A percentile compares a stretch with the other conserved stretches of the same genome.
Evolutionary conservation across 2,113 vertebrate species (phyloP).

Genomic region (Crocuta crocuta): DNA sequence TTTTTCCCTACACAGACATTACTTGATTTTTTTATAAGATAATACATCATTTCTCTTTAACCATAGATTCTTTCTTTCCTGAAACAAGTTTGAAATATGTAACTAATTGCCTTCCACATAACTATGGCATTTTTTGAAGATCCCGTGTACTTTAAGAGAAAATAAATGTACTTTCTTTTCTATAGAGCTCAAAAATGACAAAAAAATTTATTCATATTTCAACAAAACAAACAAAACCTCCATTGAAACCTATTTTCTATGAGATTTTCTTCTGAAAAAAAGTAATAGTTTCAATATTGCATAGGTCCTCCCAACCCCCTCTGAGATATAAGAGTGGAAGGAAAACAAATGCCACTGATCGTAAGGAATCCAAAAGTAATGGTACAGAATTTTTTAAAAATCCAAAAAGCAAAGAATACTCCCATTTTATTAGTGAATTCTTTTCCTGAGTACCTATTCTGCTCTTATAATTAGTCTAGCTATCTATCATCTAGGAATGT

Average conservation of each 20-base stretch:
- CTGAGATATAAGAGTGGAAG: background rate
- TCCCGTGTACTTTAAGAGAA: background rate
- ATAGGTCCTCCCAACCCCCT: background rate
- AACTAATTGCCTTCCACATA: background rate
- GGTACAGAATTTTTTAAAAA: background rate
- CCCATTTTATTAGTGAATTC: background rate
- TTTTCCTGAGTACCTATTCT: background rate
- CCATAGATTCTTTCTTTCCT: constrained; percentile 45
- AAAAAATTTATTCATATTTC: background rate
- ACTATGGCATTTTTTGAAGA: background rate
- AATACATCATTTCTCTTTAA: constrained; percentile 32
- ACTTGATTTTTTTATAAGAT: background rate
- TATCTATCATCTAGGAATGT: background rate
- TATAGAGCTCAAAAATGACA: constrained; percentile 34
- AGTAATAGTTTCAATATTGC: background rate
- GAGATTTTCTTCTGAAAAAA: constrained; percentile 25
- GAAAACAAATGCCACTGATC: background rate
- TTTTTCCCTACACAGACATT: constrained; percentile 4
- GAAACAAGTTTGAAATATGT: constrained; percentile 33
- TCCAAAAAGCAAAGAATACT: background rate
- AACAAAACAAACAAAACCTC: background rate
- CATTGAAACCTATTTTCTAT: constrained; percentile 38
- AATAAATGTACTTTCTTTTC: background rate
- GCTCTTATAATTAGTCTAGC: background rate
- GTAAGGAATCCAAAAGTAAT: constrained; percentile 17